Percentiles rank a stretch among this genome's conserved stretches.
Evolutionary conservation across 2,797 vertebrate species (phyloP).

Genomic region (Cyclopterus lumpus): DNA sequence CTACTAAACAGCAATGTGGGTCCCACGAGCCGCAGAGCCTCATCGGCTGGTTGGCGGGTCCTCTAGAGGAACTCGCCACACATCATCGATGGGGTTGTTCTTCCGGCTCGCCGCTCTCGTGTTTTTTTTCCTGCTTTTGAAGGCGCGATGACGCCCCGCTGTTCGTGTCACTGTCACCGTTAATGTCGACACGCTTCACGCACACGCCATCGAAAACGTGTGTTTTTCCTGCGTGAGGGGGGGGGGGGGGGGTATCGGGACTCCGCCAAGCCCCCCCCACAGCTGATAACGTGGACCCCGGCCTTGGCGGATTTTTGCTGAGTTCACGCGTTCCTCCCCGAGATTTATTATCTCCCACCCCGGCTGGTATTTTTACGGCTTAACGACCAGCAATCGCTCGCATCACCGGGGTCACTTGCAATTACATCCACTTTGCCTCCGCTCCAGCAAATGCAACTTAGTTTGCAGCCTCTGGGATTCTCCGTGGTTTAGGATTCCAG

Average conservation of each 20-base stretch:
- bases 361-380: slow-evolving; percentile 70
- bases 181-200: slow-evolving; percentile 43
- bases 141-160: background rate
- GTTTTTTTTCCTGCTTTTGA: slow-evolving; percentile 31
- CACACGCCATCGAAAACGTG: slow-evolving; percentile 26
- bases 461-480: slow-evolving; percentile 32
- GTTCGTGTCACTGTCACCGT: slow-evolving; percentile 38
- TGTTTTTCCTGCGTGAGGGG: no score
- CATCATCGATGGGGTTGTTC: slow-evolving; percentile 37
- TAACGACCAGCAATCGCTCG: slow-evolving; percentile 69
- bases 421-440: slow-evolving; percentile 64
- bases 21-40: slow-evolving; percentile 16
- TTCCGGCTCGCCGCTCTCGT: slow-evolving; percentile 45
- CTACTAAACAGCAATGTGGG: no score
- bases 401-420: slow-evolving; percentile 73
- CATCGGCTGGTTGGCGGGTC: slow-evolving; percentile 1
- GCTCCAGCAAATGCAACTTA: slow-evolving; percentile 37
- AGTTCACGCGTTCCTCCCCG: slow-evolving; percentile 58
- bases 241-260: no score
- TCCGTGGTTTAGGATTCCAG: slow-evolving; percentile 31
- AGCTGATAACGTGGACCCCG: slow-evolving; percentile 18
- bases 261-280: background rate
- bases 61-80: slow-evolving; percentile 20
- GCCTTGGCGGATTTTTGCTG: slow-evolving; percentile 67
- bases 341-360: slow-evolving; percentile 70